These are phyloP conservation scores for Platyscapa corneri DNA, from an alignment of 1,140 invertebrate genomes.

Conservation along the genomic window DNA sequence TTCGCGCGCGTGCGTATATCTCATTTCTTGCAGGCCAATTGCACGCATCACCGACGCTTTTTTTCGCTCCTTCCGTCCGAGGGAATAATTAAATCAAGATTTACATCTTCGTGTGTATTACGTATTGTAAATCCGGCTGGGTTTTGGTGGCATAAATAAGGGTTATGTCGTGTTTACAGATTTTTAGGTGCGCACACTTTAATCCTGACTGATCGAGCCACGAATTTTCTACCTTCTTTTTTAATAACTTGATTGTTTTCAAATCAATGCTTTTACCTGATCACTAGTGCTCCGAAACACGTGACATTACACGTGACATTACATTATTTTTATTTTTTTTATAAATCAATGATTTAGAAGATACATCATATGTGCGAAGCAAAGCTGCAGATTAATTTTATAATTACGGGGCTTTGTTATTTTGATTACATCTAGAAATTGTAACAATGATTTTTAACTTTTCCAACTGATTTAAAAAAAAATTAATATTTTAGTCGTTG, in stretches of 20 bases:
- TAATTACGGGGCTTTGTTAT: too few relatives aligned
- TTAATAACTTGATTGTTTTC: neutral
- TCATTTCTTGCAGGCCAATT: constrained; percentile 1
- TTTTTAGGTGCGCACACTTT: neutral
- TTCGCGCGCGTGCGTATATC: neutral
- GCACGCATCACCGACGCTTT: neutral
- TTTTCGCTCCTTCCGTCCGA: neutral
- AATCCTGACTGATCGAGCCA: neutral
- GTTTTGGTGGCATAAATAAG: neutral
- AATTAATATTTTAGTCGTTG: too few relatives aligned
- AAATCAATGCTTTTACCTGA: neutral
- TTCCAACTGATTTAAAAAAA: too few relatives aligned
- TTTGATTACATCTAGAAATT: too few relatives aligned
- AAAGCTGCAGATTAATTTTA: too few relatives aligned
- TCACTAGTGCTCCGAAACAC: neutral
- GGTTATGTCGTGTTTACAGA: neutral
- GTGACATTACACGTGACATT: too few relatives aligned
- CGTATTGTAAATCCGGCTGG: constrained; percentile 1
- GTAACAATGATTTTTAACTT: too few relatives aligned
- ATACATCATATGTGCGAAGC: too few relatives aligned
- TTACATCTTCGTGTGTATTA: neutral
- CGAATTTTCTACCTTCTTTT: neutral
- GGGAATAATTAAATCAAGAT: constrained; percentile 45
- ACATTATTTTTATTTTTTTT: too few relatives aligned
- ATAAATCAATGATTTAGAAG: too few relatives aligned